These are phyloP conservation scores for Thera britannica DNA, from an alignment of 2,888 invertebrate genomes.

Conservation along the genomic window DNA sequence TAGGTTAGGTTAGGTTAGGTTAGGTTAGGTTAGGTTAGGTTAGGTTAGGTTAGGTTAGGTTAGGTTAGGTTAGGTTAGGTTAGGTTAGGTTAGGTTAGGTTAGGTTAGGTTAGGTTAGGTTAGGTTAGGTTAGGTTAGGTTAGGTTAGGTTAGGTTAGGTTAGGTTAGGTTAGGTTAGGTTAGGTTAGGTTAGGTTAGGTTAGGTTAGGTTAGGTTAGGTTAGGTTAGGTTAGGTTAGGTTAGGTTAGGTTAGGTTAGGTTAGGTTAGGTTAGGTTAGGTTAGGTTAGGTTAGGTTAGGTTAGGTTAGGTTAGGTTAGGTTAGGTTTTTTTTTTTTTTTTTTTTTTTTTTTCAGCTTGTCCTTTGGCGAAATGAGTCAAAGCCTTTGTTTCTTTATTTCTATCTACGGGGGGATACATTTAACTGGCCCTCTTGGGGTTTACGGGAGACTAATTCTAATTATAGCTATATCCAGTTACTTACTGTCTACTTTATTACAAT, in stretches of 20 bases:
- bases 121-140: constrained; percentile 35
- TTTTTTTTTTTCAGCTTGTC: too few relatives aligned
- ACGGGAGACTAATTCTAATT: too few relatives aligned
- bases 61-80: too few relatives aligned
- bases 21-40: constrained; percentile 12
- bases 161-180: constrained; percentile 41
- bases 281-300: constrained; percentile 41
- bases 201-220: constrained; percentile 37
- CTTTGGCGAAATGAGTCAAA: too few relatives aligned
- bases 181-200: constrained; percentile 37
- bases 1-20: constrained; percentile 9
- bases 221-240: constrained; percentile 42
- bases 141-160: constrained; percentile 36
- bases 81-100: constrained; percentile 30
- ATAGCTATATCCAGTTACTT: too few relatives aligned
- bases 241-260: constrained; percentile 34
- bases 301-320: constrained; percentile 40
- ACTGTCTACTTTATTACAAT: too few relatives aligned
- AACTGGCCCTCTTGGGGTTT: too few relatives aligned
- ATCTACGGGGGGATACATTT: too few relatives aligned
- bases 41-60: neutral
- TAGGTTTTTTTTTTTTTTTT: constrained; percentile 9
- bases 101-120: constrained; percentile 24
- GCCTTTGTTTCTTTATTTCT: too few relatives aligned
- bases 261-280: constrained; percentile 39